Evolutionary conservation across 2,888 invertebrate genomes (phyloP).

Genomic region (Parnassius smintheus): DNA sequence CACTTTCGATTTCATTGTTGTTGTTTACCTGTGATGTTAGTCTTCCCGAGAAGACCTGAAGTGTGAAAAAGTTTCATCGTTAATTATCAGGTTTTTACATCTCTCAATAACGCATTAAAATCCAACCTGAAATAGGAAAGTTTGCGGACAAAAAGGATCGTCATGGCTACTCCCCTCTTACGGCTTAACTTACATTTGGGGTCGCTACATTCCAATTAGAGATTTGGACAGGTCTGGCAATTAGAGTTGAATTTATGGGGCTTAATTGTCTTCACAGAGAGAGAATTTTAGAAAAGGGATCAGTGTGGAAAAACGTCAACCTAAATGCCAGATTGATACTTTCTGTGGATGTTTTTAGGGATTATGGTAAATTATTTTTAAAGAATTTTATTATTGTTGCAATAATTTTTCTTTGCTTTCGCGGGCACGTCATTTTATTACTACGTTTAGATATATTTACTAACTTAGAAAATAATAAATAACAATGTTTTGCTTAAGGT

Average conservation of each 20-base stretch:
- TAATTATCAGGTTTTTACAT: slow-evolving; percentile 69
- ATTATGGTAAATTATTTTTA: slow-evolving; percentile 1
- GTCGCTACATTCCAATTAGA: slow-evolving; percentile 56
- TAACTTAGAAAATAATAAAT: no score
- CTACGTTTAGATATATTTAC: no score
- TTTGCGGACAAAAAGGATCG: slow-evolving; percentile 71
- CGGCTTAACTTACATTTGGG: slow-evolving; percentile 40
- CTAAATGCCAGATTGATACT: slow-evolving; percentile 41
- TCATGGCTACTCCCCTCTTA: slow-evolving; percentile 49
- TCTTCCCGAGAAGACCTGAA: slow-evolving; percentile 83
- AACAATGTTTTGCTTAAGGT: no score
- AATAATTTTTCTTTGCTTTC: neutral
- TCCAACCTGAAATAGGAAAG: slow-evolving; percentile 79
- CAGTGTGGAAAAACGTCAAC: slow-evolving; percentile 49
- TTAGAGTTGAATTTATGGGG: slow-evolving; percentile 56
- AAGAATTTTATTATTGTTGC: slow-evolving; percentile 1
- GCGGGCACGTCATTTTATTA: no score
- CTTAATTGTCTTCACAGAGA: slow-evolving; percentile 50
- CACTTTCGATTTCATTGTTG: slow-evolving; percentile 50
- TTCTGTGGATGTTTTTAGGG: slow-evolving; percentile 26
- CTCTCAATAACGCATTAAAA: slow-evolving; percentile 60
- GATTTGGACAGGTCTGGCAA: slow-evolving; percentile 56
- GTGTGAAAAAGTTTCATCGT: slow-evolving; percentile 80
- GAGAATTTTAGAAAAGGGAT: slow-evolving; percentile 44
- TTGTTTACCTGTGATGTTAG: slow-evolving; percentile 80